Percentiles rank a stretch among this genome's conserved stretches.
phyloP scores from a whole-genome alignment of 2,797 vertebrate species.

The Salarias fasciatus region DNA sequence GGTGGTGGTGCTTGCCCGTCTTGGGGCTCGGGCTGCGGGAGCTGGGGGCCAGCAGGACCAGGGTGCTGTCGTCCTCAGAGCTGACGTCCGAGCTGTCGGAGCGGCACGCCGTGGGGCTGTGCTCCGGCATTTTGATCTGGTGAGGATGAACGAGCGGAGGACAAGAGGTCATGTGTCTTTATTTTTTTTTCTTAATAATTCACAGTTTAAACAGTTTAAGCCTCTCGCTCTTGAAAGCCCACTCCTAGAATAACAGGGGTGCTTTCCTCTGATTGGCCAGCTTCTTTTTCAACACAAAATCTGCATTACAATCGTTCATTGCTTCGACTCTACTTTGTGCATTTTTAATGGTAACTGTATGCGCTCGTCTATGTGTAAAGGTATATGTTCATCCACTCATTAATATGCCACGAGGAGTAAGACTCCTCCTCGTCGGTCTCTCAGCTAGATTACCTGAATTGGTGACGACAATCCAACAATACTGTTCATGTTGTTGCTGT shows the following conservation, averaged over 20 bases:
- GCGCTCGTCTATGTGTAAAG: no score
- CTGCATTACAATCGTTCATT: no score
- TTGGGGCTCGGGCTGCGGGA: conserved; percentile 90
- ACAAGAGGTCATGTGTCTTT: no score
- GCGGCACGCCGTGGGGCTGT: conserved; percentile 83
- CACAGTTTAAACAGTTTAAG: no score
- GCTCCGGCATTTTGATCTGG: conserved; percentile 87
- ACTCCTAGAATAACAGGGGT: no score
- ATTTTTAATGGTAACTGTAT: no score
- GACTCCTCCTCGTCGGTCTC: not conserved
- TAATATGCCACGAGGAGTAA: not conserved
- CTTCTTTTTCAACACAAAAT: no score
- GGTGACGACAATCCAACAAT: conserved; percentile 91
- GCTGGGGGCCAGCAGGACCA: conserved; percentile 90
- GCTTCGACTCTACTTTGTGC: no score
- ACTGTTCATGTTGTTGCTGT: conserved; percentile 90
- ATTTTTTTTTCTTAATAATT: no score
- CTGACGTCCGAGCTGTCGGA: conserved; percentile 88
- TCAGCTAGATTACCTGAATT: conserved; percentile 86
- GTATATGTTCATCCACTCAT: no score
- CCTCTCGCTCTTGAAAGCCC: no score
- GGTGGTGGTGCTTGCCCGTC: conserved; percentile 84
- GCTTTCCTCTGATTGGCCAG: no score
- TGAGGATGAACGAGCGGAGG: conserved; percentile 1
- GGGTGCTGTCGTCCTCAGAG: conserved; percentile 96